Evolutionary conservation across 2,113 vertebrate genomes (phyloP).

Genomic region (Plecotus auritus): DNA sequence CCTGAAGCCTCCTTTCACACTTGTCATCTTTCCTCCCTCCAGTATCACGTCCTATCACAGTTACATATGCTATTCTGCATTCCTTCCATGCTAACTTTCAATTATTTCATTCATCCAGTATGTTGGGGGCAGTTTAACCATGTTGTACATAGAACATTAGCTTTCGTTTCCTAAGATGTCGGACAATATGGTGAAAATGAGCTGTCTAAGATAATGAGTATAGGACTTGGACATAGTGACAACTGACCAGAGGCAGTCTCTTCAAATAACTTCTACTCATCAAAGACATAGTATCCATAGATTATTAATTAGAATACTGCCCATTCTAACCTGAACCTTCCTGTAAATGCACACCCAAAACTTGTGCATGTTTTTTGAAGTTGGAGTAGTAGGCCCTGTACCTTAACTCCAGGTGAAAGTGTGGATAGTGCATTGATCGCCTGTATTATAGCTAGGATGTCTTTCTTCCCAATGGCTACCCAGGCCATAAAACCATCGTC

Average conservation of each 20-base stretch:
- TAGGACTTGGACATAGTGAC: neutral
- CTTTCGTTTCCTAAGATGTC: neutral
- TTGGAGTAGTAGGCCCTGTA: neutral
- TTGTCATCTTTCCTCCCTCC: neutral
- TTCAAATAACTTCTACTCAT: neutral
- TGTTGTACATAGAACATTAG: neutral
- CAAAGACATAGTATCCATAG: neutral
- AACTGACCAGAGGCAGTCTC: neutral
- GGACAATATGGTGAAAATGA: neutral
- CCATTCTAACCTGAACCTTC: neutral
- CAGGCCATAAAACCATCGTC: neutral
- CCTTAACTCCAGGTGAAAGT: neutral
- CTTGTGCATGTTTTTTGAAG: neutral
- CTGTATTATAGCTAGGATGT: neutral
- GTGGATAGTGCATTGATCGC: neutral
- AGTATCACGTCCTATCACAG: neutral
- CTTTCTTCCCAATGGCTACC: fast-evolving
- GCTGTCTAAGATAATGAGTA: neutral
- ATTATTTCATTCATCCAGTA: neutral
- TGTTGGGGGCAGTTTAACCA: neutral
- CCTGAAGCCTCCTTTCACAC: neutral
- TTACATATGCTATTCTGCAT: neutral
- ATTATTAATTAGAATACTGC: neutral
- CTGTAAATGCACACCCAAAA: neutral
- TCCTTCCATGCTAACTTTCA: neutral